Base-by-base conservation (phyloP, 2,888 invertebrate genomes). In the Brachypalpus laphriformis region DNA sequence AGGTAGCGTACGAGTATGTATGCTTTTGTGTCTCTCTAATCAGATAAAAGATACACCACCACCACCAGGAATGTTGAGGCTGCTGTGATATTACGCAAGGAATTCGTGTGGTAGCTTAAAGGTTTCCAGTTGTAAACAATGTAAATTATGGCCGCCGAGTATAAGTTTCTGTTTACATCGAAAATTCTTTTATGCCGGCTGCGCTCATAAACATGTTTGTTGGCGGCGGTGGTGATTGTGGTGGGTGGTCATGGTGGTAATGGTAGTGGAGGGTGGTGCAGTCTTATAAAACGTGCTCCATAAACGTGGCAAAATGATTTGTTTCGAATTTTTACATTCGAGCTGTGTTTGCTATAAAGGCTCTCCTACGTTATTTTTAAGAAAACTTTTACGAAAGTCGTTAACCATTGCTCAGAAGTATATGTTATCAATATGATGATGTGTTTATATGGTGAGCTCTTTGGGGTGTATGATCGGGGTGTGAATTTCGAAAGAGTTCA, bases 161-260 rank as follows among this genome's bases (percentile, higher is more conserved):
- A 25, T 25, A 18, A 45, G 37, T 47, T 37, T 56, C 34, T 57
- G 65, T 68, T 66, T 66, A 76, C 66, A 65, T 47, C 47, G 11
- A 28, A 28, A 22, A 31, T 54, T 42, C 31, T 68, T 76, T 40
- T 59, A 37, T 45, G 25, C 16, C 22, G 31, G 40, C 34, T 57
- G 51, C 20, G 63, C 54, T 47, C 65, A 49, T 74, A 74, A 74
- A 74, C 45, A 65, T 65, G 63, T 18, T n/a, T 65, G 65, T 51
- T 63, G 61, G 49, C 3, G 42, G 51, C 4, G n/a, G 7, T 11
- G 51, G 51, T 5, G 20, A 7, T 2, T 8, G 22, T 7, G 18
- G 16, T 9, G 20, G n/a, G 14, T 11, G 56, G n/a, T 9, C 8
- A 49, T 16, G 28, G 45, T 11, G 56, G 8, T 14, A 9, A 59